Base-by-base conservation (phyloP, 2,888 invertebrate species). In the Caenorhabditis afra region DNA sequence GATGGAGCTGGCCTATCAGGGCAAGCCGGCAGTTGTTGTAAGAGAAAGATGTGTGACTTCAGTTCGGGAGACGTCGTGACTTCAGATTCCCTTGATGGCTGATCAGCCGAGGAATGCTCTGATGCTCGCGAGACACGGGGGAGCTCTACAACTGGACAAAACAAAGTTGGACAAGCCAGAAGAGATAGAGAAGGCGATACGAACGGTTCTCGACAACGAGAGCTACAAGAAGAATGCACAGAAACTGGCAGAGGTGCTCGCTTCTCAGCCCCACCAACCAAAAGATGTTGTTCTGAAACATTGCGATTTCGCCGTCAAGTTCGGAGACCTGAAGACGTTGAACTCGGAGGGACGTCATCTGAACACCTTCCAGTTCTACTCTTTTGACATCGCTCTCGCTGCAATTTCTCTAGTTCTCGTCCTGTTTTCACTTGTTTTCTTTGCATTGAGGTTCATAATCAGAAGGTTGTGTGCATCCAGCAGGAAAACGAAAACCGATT, bases 81-180 rank as follows among this genome's bases (percentile, higher is more conserved):
- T 57, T 16, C 22, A 73, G 67, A 77, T 81, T 41, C 81, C 81
- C 7, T 20, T 81, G 35, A 70, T 81, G 65, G 79, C 71, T 7
- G 81, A 81, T 57, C 81, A 81, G 55, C 75, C 76, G 4, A 55
- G 79, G 50, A 81, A 81, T 53, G 81, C 75, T 0, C 65, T 49
- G 11, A 81, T 81, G 81, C 62, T 81, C 4, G 22, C 61, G 8
- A 68, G 79, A 71, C 79, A 79, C 37, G 81, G 79, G 7, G 79
- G 73, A 29, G 67, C 75, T 14, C 0, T 71, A 7, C 52, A 58
- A 44, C 55, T 81, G 0, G 50, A 64, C 22, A 81, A 81, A 55
- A 29, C 39, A 1, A n/a, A 62, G 0, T 29, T 81, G 14, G 57
- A 45, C 5, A 50, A 79, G 3, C 37, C 75, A 3, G 39, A 64